Percentiles rank a stretch among this genome's conserved stretches.
Conservation (phyloP, 2,113 vertebrate species). For the Pedetes capensis region DNA sequence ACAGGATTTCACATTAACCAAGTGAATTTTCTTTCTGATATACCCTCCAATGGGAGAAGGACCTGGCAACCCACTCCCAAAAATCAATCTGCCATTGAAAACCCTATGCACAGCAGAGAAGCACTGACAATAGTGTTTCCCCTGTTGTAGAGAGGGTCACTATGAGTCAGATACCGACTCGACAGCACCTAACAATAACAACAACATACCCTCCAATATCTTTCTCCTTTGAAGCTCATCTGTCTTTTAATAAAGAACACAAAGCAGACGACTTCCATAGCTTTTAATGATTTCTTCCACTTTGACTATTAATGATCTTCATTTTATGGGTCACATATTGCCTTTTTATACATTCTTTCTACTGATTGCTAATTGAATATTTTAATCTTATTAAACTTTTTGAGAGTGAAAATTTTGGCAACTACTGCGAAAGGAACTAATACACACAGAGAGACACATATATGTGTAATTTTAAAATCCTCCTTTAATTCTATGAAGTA, state of each 20-base stretch:
- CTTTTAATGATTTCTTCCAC: neutral
- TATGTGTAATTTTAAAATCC: neutral
- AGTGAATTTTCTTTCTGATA: neutral
- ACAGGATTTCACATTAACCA: neutral
- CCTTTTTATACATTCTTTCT: neutral
- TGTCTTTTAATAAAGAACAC: neutral
- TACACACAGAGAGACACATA: no score
- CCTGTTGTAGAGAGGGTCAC: no score
- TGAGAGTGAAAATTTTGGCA: neutral
- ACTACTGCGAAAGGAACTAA: neutral
- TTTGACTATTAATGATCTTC: neutral
- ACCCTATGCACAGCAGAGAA: no score
- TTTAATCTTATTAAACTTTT: neutral
- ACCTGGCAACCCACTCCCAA: no score
- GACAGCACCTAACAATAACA: no score
- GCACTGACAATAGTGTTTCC: no score
- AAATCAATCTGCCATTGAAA: no score
- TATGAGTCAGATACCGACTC: no score
- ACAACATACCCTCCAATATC: neutral
- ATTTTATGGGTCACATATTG: neutral
- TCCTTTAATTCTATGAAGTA: neutral
- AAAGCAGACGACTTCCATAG: neutral
- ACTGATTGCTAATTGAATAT: neutral
- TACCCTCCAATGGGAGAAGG: neutral
- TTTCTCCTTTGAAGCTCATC: neutral